Conservation (phyloP, 2,113 vertebrate species). For the Catagonus wagneri region DNA sequence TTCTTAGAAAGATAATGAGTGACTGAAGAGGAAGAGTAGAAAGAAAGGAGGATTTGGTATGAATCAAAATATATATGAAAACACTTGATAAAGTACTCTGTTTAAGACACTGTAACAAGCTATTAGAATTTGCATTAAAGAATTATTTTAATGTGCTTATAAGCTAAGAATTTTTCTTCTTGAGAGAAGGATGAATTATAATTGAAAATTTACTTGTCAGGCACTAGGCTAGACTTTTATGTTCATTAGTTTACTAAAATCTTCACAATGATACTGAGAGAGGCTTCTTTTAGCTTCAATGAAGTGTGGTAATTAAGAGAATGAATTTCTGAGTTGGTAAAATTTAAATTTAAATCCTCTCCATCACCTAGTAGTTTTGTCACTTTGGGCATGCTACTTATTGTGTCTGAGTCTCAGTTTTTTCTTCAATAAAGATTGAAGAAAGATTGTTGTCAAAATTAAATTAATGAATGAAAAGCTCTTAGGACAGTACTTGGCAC, state of each 20-base stretch:
- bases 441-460: slow-evolving; percentile 26
- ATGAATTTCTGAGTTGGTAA: slow-evolving; percentile 38
- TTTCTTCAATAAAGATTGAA: slow-evolving; percentile 53
- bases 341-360: slow-evolving; percentile 47
- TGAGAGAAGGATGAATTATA: slow-evolving; percentile 33
- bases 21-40: background rate
- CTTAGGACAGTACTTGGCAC: slow-evolving; percentile 12
- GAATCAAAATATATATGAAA: slow-evolving; percentile 51
- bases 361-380: slow-evolving; percentile 15
- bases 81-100: slow-evolving; percentile 25
- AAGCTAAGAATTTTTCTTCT: slow-evolving; percentile 38
- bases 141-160: slow-evolving; percentile 43
- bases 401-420: background rate
- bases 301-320: background rate
- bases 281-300: background rate
- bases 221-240: slow-evolving; percentile 8
- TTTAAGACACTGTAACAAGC: slow-evolving; percentile 1
- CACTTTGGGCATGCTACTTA: background rate
- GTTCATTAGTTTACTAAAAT: slow-evolving; percentile 48
- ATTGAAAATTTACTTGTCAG: slow-evolving; percentile 24
- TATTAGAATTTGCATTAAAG: slow-evolving; percentile 48
- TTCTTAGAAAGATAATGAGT: slow-evolving; percentile 62
- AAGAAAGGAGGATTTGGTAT: slow-evolving; percentile 29
- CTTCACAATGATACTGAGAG: background rate
- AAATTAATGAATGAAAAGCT: background rate